phyloP scores from a whole-genome alignment of 2,888 invertebrate genomes.

The Macrosoma leucophasiata region DNA sequence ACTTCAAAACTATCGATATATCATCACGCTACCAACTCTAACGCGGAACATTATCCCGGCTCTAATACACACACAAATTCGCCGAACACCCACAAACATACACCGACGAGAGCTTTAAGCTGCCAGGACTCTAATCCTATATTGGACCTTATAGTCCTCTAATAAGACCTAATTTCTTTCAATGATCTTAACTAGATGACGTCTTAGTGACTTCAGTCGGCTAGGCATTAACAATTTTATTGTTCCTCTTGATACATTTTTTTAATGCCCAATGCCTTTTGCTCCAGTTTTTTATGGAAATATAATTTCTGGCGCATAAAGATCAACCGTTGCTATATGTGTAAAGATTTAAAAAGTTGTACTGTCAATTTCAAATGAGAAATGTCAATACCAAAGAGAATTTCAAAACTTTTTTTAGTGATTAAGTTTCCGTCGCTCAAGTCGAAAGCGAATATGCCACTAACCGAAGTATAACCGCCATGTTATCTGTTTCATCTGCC shows the following conservation, averaged over 20 bases:
- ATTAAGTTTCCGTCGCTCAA: background rate
- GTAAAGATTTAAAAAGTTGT: background rate
- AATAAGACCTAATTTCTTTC: slow-evolving; percentile 9
- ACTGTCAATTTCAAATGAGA: background rate
- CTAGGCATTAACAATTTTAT: slow-evolving; percentile 28
- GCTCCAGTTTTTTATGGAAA: slow-evolving; percentile 1
- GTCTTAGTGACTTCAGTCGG: slow-evolving; percentile 26
- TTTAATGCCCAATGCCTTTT: slow-evolving; percentile 13
- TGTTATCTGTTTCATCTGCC: no score
- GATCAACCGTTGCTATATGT: background rate
- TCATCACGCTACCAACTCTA: slow-evolving; percentile 19
- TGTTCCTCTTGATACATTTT: slow-evolving; percentile 22
- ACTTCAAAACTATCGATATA: slow-evolving; percentile 13
- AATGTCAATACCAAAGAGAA: background rate
- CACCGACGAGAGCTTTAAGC: slow-evolving; percentile 30
- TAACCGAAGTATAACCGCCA: no score
- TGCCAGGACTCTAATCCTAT: slow-evolving; percentile 9
- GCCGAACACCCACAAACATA: slow-evolving; percentile 25
- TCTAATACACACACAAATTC: slow-evolving; percentile 26
- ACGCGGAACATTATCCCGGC: slow-evolving; percentile 30
- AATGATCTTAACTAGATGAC: slow-evolving; percentile 19
- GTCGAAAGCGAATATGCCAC: no score
- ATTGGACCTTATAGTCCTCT: slow-evolving; percentile 4
- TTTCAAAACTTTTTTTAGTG: background rate
- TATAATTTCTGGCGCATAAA: slow-evolving; percentile 1